These are phyloP conservation scores for Nemotelus nigrinus DNA, from an alignment of 2,888 invertebrate species.

Conservation along the genomic window DNA sequence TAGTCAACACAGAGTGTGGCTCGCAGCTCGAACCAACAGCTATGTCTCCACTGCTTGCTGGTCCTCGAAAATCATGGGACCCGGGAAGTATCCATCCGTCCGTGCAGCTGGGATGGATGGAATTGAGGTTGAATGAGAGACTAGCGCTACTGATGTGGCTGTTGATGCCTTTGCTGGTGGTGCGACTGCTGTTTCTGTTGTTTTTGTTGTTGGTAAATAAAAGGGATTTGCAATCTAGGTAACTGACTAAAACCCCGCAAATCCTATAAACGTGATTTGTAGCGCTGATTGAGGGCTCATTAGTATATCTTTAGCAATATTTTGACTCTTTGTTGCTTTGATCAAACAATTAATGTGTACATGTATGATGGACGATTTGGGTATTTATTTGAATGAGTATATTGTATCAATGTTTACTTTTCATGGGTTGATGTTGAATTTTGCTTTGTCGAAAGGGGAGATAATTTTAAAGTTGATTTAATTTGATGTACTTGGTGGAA, in stretches of 20 bases:
- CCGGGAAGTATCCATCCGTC: neutral
- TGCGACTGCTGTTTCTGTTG: neutral
- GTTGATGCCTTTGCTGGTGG: too few species aligned
- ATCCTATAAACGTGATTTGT: slow-evolving; percentile 56
- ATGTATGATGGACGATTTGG: too few species aligned
- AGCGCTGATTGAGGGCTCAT: slow-evolving; percentile 54
- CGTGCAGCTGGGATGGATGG: neutral
- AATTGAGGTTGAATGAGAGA: neutral
- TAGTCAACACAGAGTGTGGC: too few species aligned
- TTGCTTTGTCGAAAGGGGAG: too few species aligned
- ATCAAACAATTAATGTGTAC: neutral
- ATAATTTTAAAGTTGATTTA: too few species aligned
- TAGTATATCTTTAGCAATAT: slow-evolving; percentile 45
- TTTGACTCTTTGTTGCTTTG: slow-evolving; percentile 17
- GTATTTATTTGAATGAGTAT: too few species aligned
- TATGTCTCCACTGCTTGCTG: neutral
- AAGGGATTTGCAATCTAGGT: slow-evolving; percentile 42
- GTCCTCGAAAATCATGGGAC: too few species aligned
- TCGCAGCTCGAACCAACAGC: neutral
- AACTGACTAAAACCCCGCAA: slow-evolving; percentile 50
- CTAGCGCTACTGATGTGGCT: too few species aligned
- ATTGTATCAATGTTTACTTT: too few species aligned
- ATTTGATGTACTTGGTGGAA: too few species aligned
- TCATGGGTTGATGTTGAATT: too few species aligned
- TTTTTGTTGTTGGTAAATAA: slow-evolving; percentile 33